Evolutionary conservation across 2,888 invertebrate species (phyloP), one percentile per base, ranked within the genome.

Genomic region (Alsophila aescularia): DNA sequence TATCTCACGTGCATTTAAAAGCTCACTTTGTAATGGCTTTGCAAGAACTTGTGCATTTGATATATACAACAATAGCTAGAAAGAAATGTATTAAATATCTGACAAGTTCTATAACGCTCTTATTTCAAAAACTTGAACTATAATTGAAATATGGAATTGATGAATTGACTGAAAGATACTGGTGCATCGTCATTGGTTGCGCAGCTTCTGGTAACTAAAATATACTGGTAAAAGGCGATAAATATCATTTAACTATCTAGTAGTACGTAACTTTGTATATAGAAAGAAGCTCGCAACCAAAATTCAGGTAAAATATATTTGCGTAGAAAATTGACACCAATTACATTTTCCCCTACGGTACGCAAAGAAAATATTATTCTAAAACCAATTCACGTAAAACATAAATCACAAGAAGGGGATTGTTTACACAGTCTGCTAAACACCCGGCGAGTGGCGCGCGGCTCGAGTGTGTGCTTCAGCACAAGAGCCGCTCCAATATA

Each of bases 381-480:
- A 40, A 52, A 52, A 58, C 52, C 56, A 54, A 60, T 60, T 53
- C 60, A 52, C 58, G 59, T 52, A 60, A 36, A 55, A 58, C 58
- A 60, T 77, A 74, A 81, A 77, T 79, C 78, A 70, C 64, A 66
- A 58, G 69, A 69, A 74, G 65, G 69, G 70, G 73, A 70, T 72
- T 86, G 82, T 88, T 87, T 86, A 79, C 81, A 77, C 79, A 80
- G 78, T 75, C 77, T 75, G 77, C 81, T 86, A 83, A 85, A 85
- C 84, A 85, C 81, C 83, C 72, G 64, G 69, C 65, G 75, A 77
- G 76, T 69, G 80, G 70, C 70, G 69, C 68, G 61, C 64, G 67
- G 55, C 67, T 75, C 51, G 69, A 79, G 77, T 71, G 70, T 69
- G 67, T 70, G 65, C 81, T 84, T 61, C 66, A 79, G 70, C 72